phyloP scores from a whole-genome alignment of 2,888 invertebrate genomes.

The Sacculina carcini region DNA sequence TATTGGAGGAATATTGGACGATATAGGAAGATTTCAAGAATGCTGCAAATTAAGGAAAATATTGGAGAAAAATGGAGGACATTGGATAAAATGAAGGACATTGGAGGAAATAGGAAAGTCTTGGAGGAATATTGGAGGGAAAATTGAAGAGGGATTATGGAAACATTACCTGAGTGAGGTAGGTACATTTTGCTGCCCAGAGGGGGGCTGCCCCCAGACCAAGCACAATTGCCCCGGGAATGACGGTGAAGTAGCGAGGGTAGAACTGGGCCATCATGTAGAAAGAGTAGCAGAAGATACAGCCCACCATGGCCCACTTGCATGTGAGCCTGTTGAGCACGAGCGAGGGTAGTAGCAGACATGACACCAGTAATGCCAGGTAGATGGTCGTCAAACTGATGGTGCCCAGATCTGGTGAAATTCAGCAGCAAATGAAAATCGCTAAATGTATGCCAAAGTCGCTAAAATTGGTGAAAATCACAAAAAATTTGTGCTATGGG shows the following conservation, averaged over 20 bases:
- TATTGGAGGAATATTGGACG: no score
- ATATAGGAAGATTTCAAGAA: no score
- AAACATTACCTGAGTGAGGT: conserved; percentile 45
- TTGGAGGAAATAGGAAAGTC: no score
- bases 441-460: no score
- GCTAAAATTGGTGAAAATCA: no score
- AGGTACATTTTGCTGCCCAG: conserved; percentile 97
- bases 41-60: no score
- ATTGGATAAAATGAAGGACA: no score
- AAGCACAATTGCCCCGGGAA: conserved; percentile 72
- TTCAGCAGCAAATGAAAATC: no score
- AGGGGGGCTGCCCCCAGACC: conserved; percentile 87
- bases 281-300: conserved; percentile 75
- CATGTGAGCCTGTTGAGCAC: conserved; percentile 58
- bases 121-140: no score
- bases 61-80: no score
- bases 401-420: conserved; percentile 29
- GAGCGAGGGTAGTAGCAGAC: conserved; percentile 81
- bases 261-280: conserved; percentile 86
- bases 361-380: conserved; percentile 72
- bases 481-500: no score
- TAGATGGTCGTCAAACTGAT: conserved; percentile 73
- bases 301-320: conserved; percentile 79
- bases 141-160: no score
- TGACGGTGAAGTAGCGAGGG: conserved; percentile 55